Percentiles rank a stretch among this genome's conserved stretches.
Conservation (phyloP, 2,113 vertebrate species). For the human region GRCh38 chr18:37431501-37432000, state of each 20-base stretch:
- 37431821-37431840: neutral
- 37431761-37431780: neutral
- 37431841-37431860: conserved; percentile 14
- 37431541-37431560: too few species aligned
- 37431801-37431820: neutral
- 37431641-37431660: too few species aligned
- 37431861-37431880: conserved; percentile 48
- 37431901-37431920: neutral
- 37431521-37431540: too few species aligned
- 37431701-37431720: neutral
- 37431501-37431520: too few species aligned
- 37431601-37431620: too few species aligned
- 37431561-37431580: too few species aligned
- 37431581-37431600: too few species aligned
- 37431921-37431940: neutral
- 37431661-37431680: neutral
- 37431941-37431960: neutral
- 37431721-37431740: neutral
- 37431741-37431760: conserved; percentile 9
- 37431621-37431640: too few species aligned
- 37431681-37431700: neutral
- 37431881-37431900: neutral
- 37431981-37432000: conserved; percentile 28
- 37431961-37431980: conserved; percentile 8
- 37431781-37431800: neutral